These are phyloP conservation scores for Zaprionus obscuricornis DNA, from an alignment of 2,888 invertebrate species.

Conservation along the genomic window DNA sequence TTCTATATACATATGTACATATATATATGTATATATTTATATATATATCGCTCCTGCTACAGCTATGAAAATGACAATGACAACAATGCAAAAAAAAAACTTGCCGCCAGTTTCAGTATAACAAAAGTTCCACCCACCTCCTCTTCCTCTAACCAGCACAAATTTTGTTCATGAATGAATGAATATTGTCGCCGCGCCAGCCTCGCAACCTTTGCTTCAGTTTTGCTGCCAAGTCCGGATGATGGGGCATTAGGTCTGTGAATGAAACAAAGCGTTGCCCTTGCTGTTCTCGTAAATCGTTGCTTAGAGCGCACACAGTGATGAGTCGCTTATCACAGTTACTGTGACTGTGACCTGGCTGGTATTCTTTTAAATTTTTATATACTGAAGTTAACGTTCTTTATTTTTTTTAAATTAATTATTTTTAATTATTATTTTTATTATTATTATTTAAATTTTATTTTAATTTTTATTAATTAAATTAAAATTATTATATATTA, in stretches of 20 bases:
- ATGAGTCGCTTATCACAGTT: slow-evolving; percentile 10
- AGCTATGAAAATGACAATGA: slow-evolving; percentile 50
- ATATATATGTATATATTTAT: too few relatives aligned
- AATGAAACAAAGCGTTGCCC: slow-evolving; percentile 41
- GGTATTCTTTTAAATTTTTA: neutral
- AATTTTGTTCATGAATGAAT: slow-evolving; percentile 51
- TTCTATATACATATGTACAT: too few relatives aligned
- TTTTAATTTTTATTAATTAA: neutral
- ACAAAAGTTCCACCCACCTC: slow-evolving; percentile 54
- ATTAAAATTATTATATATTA: neutral
- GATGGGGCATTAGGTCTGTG: slow-evolving; percentile 24
- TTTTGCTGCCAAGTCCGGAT: too few relatives aligned
- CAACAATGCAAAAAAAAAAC: slow-evolving; percentile 62
- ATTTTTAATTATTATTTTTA: neutral
- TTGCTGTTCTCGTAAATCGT: slow-evolving; percentile 33
- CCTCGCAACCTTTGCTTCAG: neutral
- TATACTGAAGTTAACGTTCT: neutral
- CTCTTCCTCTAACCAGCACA: too few relatives aligned
- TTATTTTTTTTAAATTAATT: neutral
- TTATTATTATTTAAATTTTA: neutral
- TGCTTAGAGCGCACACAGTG: slow-evolving; percentile 6
- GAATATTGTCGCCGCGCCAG: slow-evolving; percentile 13
- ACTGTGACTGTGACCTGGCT: slow-evolving; percentile 21
- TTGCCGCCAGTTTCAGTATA: slow-evolving; percentile 52
- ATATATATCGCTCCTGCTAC: too few relatives aligned